Evolutionary conservation across 1,140 invertebrate genomes (phyloP), one percentile per base, ranked within the genome.

Genomic region (Tetramorium alpestre): DNA sequence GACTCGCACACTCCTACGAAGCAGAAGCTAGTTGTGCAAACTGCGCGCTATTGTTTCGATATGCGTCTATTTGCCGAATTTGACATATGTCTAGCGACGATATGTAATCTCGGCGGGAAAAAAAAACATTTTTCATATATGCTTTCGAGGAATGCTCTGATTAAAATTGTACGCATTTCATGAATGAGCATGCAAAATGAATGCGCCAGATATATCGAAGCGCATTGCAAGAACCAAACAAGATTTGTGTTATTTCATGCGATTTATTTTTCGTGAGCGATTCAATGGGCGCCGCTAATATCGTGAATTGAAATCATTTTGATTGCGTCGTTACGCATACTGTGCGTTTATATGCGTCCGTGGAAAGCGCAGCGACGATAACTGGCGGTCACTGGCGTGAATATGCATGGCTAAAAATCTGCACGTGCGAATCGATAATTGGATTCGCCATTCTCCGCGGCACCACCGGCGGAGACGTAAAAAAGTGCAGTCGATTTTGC

Each of bases 341-440:
- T 75, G 85, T 78, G 64, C 56, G 58, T 67, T 85, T 85, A 73
- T 85, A 73, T 49, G 51, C 58, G 62, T 25, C 25, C 62, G 51
- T 54, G 60, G 49, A 82, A 82, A 87, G 77, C 77, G 77, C 80
- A 84, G 67, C 54, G 86, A 87, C 69, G 86, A 85, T 87, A 87
- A 87, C 81, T 54, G 82, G 38, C 70, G 69, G 44, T 87, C 81
- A 81, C 67, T 47, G 69, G 41, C 64, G 70, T 87, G 86, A 87
- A 87, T 87, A 87, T 87, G 86, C 86, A 87, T 87, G 81, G 70
- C 47, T 69, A 84, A 87, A 84, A 87, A 87, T 87, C 49, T 85
- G 86, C 86, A 75, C 86, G 86, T 85, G 86, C 81, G 72, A 87
- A 76, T 87, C 81, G 72, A 73, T 87, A 87, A 87, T 87, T 87